phyloP scores from a whole-genome alignment of 2,888 invertebrate genomes.

The Pseudococcus jackbeardsleyi region DNA sequence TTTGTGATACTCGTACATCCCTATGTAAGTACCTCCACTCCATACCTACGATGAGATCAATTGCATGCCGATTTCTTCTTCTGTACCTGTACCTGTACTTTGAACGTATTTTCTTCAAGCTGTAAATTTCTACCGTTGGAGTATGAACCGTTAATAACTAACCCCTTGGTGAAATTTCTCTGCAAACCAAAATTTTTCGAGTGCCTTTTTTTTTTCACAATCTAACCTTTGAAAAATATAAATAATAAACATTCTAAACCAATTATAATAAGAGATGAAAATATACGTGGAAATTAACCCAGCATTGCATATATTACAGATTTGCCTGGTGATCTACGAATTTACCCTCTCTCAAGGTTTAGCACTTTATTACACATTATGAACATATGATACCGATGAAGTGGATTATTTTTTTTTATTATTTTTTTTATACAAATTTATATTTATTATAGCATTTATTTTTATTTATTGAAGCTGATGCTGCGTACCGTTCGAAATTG shows the following conservation, averaged over 20 bases:
- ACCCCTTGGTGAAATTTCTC: background rate
- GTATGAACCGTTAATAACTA: background rate
- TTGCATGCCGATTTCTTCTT: background rate
- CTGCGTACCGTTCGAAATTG: background rate
- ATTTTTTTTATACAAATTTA: background rate
- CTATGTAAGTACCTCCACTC: slow-evolving; percentile 11
- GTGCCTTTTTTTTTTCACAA: background rate
- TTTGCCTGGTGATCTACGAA: background rate
- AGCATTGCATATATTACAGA: background rate
- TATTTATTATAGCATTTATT: background rate
- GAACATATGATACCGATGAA: background rate
- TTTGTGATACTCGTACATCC: slow-evolving; percentile 30
- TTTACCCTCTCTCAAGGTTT: background rate
- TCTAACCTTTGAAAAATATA: background rate
- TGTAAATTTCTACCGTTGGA: background rate
- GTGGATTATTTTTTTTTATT: background rate
- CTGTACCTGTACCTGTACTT: background rate
- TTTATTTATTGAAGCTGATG: background rate
- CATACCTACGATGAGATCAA: background rate
- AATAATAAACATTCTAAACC: background rate
- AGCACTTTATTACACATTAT: background rate
- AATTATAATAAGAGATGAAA: background rate
- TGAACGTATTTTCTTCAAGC: background rate
- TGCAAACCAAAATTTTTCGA: background rate
- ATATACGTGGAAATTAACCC: slow-evolving; percentile 8